Evolutionary conservation across 2,113 vertebrate genomes (phyloP), one percentile per base, ranked within the genome.

Genomic region (Scopus umbretta): DNA sequence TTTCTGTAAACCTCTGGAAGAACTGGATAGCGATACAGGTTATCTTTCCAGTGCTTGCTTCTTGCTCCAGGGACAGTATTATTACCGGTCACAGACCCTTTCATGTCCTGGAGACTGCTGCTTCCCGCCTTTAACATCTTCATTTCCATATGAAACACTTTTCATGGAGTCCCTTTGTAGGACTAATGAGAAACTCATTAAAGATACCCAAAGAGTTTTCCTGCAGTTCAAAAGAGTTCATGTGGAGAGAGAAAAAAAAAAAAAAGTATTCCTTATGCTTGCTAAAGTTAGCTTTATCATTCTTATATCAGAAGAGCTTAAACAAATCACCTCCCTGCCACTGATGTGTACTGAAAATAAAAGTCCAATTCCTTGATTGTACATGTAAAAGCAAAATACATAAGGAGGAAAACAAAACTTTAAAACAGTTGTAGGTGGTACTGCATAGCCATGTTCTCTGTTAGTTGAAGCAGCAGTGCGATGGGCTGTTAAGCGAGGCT

Each of bases 281-380:
- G 40, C 9, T 89, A 5, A 71, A 81, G 8, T 38, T 59, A 65
- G 10, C 7, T 78, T 66, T 29, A 49, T n/a, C 10, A 5, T 55
- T 83, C 15, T 61, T 59, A 29, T 13, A 45, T 38, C 11, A 20
- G 27, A 83, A 72, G n/a, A 59, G 36, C 27, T 58, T 34, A 43
- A 85, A 82, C 9, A 78, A 70, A 74, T 45, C 9, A 5, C 13
- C 10, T 74, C 3, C 12, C 25, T 27, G 6, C 19, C 5, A 34
- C 34, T 0, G 0, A 5, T 49, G 7, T 45, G 9, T 47, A 16
- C 21, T 78, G 22, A 70, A 92, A 66, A 36, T n/a, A 26, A 34
- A 12, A 80, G 16, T 29, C 5, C 4, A 52, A 7, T 13, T 86
- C 2, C 9, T 79, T 61, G 53, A 22, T 11, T 59, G 25, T 63